Evolutionary conservation across 2,113 vertebrate genomes (phyloP), one percentile per base, ranked within the genome.

Genomic region (Cyanistes caeruleus): DNA sequence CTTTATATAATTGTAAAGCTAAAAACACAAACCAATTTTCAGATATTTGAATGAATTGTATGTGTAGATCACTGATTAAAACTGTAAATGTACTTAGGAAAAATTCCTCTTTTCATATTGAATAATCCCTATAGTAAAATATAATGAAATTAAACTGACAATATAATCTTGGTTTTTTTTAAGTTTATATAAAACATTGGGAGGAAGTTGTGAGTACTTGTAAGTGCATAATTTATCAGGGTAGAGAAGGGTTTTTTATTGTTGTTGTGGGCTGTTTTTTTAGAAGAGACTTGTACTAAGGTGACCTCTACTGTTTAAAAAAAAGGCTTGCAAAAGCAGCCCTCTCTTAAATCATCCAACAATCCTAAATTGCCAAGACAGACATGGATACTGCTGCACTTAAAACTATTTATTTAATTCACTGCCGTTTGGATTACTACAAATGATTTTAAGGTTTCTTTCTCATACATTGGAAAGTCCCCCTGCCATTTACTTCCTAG

Each of bases 261-360:
- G 52, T 89, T 93, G 82, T 91, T 91, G 62, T 90, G 41, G 24
- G 49, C 27, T 91, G 56, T 67, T 94, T 92, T 95, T 92, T 92
- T 3, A 81, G 44, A 97, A 96, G 96, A 97, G 96, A 93, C 95
- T 97, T 98, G 95, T 97, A 98, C 97, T 98, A 98, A 98, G 98
- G 98, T 98, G 98, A 98, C 97, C 97, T 98, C 97, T 98, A 93
- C 97, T 97, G 97, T 98, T 98, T 96, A 97, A 97, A 98, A 96
- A 97, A 97, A 97, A 97, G 95, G 72, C 76, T 97, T 98, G 96
- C 97, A 98, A 98, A 98, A 95, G 88, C 95, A 96, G 53, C 56
- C 73, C 85, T 92, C 96, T 96, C 95, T 82, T 95, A 97, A 97
- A 95, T 96, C 94, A 94, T 87, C 95, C 96, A 97, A 70, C 92